Conservation (phyloP, 2,888 invertebrate species). For the Andrena flavipes region DNA sequence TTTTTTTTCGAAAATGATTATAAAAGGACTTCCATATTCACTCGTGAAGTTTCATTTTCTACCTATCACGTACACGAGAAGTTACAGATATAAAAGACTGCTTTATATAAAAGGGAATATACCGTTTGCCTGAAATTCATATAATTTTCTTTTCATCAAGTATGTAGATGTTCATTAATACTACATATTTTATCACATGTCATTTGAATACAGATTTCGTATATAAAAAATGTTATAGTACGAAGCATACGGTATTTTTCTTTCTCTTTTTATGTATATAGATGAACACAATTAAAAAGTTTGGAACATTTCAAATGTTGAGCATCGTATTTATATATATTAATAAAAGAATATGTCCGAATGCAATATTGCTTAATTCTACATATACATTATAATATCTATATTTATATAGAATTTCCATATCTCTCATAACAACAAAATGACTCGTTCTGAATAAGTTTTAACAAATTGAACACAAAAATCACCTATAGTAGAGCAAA, state of each 20-base stretch:
- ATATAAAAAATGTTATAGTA: conserved; percentile 56
- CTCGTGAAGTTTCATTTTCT: conserved; percentile 23
- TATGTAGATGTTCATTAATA: conserved; percentile 47
- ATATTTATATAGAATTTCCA: conserved; percentile 71
- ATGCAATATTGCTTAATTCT: conserved; percentile 73
- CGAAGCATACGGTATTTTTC: conserved; percentile 28
- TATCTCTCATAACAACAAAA: conserved; percentile 70
- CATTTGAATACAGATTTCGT: conserved; percentile 50
- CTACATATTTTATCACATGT: conserved; percentile 60
- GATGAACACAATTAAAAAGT: conserved; percentile 70
- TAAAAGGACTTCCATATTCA: conserved; percentile 16
- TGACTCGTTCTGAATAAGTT: conserved; percentile 64
- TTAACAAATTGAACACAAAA: conserved; percentile 73
- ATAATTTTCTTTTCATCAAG: conserved; percentile 17
- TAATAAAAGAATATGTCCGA: conserved; percentile 73
- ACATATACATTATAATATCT: conserved; percentile 65
- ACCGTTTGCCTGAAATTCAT: conserved; percentile 41
- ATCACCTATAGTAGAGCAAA: conserved; percentile 64
- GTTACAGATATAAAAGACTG: conserved; percentile 55
- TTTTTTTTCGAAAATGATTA: conserved; percentile 5
- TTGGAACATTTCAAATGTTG: conserved; percentile 74
- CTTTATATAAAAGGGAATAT: conserved; percentile 54
- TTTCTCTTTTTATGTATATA: conserved; percentile 34
- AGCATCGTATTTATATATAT: conserved; percentile 58
- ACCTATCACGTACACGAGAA: conserved; percentile 41